Conservation (phyloP, 2,113 vertebrate species). For the Alethe castanea region DNA sequence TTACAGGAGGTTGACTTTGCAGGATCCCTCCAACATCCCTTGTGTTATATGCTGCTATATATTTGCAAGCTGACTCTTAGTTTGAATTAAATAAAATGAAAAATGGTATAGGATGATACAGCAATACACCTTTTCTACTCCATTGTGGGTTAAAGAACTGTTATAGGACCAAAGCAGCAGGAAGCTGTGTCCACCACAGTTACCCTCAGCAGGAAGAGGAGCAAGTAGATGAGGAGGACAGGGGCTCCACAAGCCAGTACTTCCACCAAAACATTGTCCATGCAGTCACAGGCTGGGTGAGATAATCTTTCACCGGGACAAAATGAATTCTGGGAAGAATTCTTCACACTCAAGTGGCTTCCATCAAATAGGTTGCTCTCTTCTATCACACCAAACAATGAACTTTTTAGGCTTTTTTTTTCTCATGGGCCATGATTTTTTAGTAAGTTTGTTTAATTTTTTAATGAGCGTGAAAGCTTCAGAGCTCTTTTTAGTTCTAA, state of each 20-base stretch:
- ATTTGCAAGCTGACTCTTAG: background rate
- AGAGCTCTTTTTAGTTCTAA: conserved; percentile 2
- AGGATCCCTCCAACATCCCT: background rate
- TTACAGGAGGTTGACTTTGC: background rate
- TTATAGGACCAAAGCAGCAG: background rate
- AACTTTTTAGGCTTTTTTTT: background rate
- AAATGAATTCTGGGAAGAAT: background rate
- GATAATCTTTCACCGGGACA: background rate
- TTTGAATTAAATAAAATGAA: background rate
- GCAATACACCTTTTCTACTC: background rate
- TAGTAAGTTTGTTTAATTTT: background rate
- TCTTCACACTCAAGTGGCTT: background rate
- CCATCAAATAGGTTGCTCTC: background rate
- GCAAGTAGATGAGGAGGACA: background rate
- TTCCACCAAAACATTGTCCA: background rate
- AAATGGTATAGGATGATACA: background rate
- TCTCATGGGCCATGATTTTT: background rate
- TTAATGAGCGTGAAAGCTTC: background rate
- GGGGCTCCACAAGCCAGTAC: background rate
- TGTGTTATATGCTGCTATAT: background rate
- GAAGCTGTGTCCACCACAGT: background rate
- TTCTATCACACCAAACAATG: background rate
- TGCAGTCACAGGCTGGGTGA: background rate
- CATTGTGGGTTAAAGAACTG: background rate
- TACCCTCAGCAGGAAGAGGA: background rate